Base-by-base conservation (phyloP, 2,888 invertebrate species). In the Erebia aethiops region DNA sequence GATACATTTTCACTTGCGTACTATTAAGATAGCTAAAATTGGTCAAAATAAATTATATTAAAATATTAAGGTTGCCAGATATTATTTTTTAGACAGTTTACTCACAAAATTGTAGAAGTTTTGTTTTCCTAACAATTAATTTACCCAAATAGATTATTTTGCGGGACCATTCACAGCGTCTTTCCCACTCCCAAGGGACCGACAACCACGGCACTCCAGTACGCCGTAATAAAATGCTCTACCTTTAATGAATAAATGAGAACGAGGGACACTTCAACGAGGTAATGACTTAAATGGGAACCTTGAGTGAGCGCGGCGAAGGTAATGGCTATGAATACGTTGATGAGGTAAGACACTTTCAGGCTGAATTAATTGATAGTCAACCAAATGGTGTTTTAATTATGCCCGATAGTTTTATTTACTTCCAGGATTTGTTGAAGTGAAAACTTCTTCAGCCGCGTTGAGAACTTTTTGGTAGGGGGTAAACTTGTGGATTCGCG, bases 261-360 rank as follows among this genome's bases (percentile, higher is more conserved):
- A 73, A 74, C 69, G 71, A 68, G 71, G 69, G 68, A 73, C 73
- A 66, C 71, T 74, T 72, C 60, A 54, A 8, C 56, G 71, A 72
- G 75, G 73, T 80, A 80, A 82, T 78, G 76, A 77, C 77, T 78
- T 76, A 79, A 80, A 79, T 80, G 73, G 66, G 72, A 67, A 49
- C 56, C 68, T 61, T 63, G 43, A 69, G 46, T 18, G 56, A 26
- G 21, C 26, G 49, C 26, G 61, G 43, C 18, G 49, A 51, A 49
- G 16, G 41, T 41, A 41, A 41, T 43, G 41, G 43, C 60, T 60
- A 57, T 57, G 60, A 60, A 60, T 60, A 41, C 60, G 62, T 62
- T 26, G 49, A 62, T 62, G 21, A 49, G 60, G 41, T 16, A 54
- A 35, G 57, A 26, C 35, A 35, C 57, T 57, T 57, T 13, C 57